phyloP scores from a whole-genome alignment of 2,113 vertebrate genomes.

The Sterrhoptilus dennistouni region DNA sequence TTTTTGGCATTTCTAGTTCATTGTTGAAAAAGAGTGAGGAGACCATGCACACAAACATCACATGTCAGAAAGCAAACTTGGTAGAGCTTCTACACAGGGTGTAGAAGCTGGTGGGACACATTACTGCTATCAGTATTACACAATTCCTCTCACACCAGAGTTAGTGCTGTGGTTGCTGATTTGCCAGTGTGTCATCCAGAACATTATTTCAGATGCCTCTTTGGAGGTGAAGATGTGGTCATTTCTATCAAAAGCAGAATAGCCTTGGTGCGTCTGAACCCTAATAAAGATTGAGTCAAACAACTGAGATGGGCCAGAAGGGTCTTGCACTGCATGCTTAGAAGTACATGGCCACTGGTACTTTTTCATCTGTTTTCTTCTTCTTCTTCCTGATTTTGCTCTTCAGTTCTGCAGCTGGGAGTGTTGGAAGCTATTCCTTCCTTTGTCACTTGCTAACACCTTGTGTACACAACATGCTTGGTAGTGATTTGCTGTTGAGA shows the following conservation, averaged over 20 bases:
- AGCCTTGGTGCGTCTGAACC: background rate
- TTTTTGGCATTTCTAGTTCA: background rate
- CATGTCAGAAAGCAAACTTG: background rate
- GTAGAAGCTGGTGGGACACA: background rate
- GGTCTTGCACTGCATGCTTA: background rate
- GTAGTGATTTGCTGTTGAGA: background rate
- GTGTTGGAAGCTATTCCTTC: background rate
- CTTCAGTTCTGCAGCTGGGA: background rate
- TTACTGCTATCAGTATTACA: background rate
- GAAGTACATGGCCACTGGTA: rapidly evolving
- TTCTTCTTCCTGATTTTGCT: background rate
- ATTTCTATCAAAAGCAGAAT: background rate
- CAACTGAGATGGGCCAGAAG: background rate
- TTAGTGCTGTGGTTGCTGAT: background rate
- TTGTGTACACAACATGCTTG: rapidly evolving
- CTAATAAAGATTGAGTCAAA: background rate
- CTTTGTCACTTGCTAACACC: background rate
- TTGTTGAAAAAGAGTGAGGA: background rate
- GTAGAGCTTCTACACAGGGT: too few relatives aligned
- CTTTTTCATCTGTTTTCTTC: background rate
- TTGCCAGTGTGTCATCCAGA: background rate
- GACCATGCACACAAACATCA: background rate
- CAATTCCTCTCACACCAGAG: background rate
- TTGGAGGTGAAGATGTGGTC: background rate
- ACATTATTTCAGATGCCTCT: background rate